Evolutionary conservation across 2,797 vertebrate genomes (phyloP).

Genomic region (Mastacembelus armatus): DNA sequence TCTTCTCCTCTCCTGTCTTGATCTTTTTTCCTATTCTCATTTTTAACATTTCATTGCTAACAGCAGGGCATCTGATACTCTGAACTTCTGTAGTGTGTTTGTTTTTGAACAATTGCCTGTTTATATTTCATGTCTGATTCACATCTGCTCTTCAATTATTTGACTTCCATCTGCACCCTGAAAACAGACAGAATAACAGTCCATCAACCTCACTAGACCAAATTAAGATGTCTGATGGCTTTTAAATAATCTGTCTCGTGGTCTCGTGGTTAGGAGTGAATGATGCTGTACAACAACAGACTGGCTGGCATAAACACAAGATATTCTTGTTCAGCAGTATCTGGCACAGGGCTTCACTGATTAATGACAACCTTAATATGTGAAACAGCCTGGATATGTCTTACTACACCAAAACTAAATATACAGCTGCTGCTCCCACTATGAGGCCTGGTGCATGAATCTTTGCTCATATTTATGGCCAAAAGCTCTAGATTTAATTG

Average conservation of each 20-base stretch:
- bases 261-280: slow-evolving; percentile 13
- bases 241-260: slow-evolving; percentile 11
- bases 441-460: too few relatives aligned
- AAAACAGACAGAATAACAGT: slow-evolving; percentile 19
- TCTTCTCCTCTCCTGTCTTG: background rate
- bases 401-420: background rate
- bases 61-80: background rate
- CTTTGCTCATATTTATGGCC: too few relatives aligned
- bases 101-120: slow-evolving; percentile 6
- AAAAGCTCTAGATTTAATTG: too few relatives aligned
- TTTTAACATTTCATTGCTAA: slow-evolving; percentile 6
- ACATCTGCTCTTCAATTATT: background rate
- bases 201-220: slow-evolving; percentile 3
- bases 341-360: slow-evolving; percentile 2
- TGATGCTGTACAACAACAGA: background rate
- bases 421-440: too few relatives aligned
- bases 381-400: background rate
- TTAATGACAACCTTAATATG: background rate
- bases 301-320: background rate
- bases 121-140: slow-evolving; percentile 18
- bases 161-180: background rate
- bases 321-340: slow-evolving; percentile 17
- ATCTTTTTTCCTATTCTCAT: slow-evolving; percentile 3
- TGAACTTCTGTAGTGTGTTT: background rate
- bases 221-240: background rate